A percentile compares a stretch with the other conserved stretches of the same genome.
These are phyloP conservation scores for Glyptemys insculpta DNA, from an alignment of 2,797 vertebrate species.

Conservation along the genomic window DNA sequence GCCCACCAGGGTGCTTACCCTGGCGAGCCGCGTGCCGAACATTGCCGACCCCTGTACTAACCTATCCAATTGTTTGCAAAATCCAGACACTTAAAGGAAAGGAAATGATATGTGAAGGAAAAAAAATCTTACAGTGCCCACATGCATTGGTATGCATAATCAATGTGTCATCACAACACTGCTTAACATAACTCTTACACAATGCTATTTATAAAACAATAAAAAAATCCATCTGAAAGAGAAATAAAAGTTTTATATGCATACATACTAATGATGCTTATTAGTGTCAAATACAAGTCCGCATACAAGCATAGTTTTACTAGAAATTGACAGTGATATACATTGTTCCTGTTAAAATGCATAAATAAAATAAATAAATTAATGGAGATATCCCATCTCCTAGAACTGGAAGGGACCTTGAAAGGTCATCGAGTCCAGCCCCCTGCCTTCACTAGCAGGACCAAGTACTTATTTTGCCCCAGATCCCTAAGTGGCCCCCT, in stretches of 20 bases:
- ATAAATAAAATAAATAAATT: no score
- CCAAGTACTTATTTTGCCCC: no score
- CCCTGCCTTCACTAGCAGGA: no score
- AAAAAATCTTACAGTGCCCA: background rate
- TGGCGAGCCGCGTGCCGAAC: no score
- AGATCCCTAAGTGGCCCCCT: no score
- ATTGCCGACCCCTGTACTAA: background rate
- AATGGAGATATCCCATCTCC: no score
- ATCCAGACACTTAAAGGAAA: background rate
- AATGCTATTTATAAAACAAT: conserved; percentile 35
- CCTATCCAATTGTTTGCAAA: conserved; percentile 11
- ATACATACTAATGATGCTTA: conserved; percentile 11
- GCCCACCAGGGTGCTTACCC: no score
- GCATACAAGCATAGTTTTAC: background rate
- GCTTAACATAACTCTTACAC: background rate
- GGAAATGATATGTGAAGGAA: background rate
- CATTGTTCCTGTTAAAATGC: background rate
- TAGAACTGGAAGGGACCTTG: no score
- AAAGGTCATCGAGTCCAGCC: no score
- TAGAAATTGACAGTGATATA: background rate
- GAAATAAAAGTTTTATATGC: background rate
- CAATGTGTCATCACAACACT: conserved; percentile 27
- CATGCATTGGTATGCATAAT: conserved; percentile 10
- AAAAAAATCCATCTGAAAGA: background rate
- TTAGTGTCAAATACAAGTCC: background rate